Percentiles rank a stretch among this genome's conserved stretches.
These are phyloP conservation scores for Bembecia ichneumoniformis DNA, from an alignment of 2,888 invertebrate species.

Conservation along the genomic window DNA sequence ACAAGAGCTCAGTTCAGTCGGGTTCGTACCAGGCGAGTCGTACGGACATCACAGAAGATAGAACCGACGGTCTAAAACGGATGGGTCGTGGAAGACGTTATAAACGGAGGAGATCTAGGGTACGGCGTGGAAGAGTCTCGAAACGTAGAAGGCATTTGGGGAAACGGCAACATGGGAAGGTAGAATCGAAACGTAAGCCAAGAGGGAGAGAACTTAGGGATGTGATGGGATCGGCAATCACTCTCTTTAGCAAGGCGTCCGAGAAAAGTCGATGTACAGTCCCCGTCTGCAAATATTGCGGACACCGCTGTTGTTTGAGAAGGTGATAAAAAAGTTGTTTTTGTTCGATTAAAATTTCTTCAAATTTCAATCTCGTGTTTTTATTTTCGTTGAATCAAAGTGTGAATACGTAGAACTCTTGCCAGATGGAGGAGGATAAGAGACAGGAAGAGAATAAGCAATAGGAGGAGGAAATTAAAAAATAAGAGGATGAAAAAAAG, in stretches of 20 bases:
- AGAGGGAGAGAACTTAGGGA: slow-evolving; percentile 9
- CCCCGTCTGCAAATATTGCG: slow-evolving; percentile 30
- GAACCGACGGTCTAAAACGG: slow-evolving; percentile 14
- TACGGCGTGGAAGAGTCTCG: slow-evolving; percentile 20
- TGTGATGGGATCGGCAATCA: slow-evolving; percentile 22
- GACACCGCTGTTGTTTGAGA: slow-evolving; percentile 40
- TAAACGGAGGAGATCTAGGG: slow-evolving; percentile 5
- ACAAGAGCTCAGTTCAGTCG: slow-evolving; percentile 16
- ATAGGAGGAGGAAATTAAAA: too few species aligned
- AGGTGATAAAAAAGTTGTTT: slow-evolving; percentile 31
- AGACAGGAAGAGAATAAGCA: slow-evolving; percentile 5
- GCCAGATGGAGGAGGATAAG: slow-evolving; percentile 23
- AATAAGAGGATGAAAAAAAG: not conserved
- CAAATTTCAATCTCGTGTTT: slow-evolving; percentile 1
- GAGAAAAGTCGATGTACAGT: slow-evolving; percentile 15
- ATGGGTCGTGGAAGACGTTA: not conserved
- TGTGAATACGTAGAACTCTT: slow-evolving; percentile 13
- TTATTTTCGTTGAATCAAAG: slow-evolving; percentile 9
- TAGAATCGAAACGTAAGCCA: slow-evolving; percentile 17
- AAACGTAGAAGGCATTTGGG: slow-evolving; percentile 20
- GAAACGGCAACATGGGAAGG: slow-evolving; percentile 14
- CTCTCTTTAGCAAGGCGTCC: slow-evolving; percentile 29
- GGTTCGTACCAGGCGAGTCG: slow-evolving; percentile 23
- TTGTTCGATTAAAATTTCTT: not conserved
- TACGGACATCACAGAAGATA: slow-evolving; percentile 17